Evolutionary conservation across 2,797 vertebrate genomes (phyloP), one percentile per base, ranked within the genome.

Genomic region (Microctenopoma stevenorrisi): DNA sequence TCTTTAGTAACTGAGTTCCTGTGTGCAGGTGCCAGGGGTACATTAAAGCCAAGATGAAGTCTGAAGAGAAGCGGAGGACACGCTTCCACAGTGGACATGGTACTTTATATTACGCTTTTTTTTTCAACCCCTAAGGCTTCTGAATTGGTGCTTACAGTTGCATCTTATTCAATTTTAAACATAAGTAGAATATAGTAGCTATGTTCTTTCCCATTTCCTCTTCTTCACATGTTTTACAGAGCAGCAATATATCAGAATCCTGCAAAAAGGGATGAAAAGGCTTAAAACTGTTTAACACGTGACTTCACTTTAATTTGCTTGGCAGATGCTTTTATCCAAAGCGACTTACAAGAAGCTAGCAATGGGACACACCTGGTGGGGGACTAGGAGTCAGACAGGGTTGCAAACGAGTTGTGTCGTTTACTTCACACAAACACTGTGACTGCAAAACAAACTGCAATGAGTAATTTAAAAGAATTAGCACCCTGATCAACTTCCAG

Each of bases 21-120:
- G 35, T 72, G 37, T 53, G 4, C 94, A 99, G 98, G 87, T 99
- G 98, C 92, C 98, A 98, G 40, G 96, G 97, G 81, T 99, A 98
- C 85, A 98, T 99, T 86, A 99, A 99, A 87, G 96, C 98, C 78
- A 97, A 98, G 92, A 97, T 99, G 95, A 98, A 98, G 91, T 98
- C 98, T 56, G 96, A 98, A 85, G 98, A 98, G 87, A 98, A 98
- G 91, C 96, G 96, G 89, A 95, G 96, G 86, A 94, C 95, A 63
- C 95, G 96, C 67, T 94, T 96, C 86, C 97, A 96, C 89, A 97
- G 97, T 70, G 96, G 96, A 82, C 94, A 98, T 13, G 89, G 98
- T 99, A 94, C 94, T 86, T 52, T 48, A 50, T 7, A 16, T 25
- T 9, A 37, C 33, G 3, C 25, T 65, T 42, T 9, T 54, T 22